Conservation (phyloP, 2,888 invertebrate genomes). For the Dolomedes plantarius region DNA sequence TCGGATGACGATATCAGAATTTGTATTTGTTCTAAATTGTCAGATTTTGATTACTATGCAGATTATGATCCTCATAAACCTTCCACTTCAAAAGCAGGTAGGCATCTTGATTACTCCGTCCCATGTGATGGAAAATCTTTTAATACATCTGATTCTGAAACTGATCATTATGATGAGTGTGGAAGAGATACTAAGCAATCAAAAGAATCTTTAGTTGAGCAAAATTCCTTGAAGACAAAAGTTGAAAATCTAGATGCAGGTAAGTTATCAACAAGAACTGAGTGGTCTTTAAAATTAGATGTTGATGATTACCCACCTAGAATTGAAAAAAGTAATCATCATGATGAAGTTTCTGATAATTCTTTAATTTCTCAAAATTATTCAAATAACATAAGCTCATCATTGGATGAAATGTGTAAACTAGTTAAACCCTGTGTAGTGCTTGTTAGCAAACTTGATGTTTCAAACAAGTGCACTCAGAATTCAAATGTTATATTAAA, state of each 20-base stretch:
- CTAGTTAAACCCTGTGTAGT: not conserved
- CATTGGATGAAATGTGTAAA: not conserved
- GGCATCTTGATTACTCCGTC: conserved; percentile 9
- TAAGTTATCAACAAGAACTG: too few species aligned
- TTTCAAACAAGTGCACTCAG: too few species aligned
- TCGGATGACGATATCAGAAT: not conserved
- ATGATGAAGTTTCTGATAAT: too few species aligned
- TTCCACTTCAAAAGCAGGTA: conserved; percentile 55
- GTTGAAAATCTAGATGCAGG: too few species aligned
- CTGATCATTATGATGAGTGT: not conserved
- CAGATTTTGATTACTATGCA: not conserved
- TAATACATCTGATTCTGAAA: conserved; percentile 6
- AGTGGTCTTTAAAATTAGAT: too few species aligned
- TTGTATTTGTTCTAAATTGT: not conserved
- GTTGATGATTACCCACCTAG: too few species aligned
- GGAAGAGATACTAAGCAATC: not conserved
- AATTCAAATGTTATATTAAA: too few species aligned
- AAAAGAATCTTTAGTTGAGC: not conserved
- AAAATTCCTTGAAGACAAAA: too few species aligned
- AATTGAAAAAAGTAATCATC: too few species aligned
- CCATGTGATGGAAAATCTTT: not conserved
- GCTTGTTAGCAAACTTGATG: not conserved
- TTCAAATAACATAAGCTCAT: too few species aligned
- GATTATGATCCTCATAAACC: conserved; percentile 53
- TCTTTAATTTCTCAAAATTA: too few species aligned